phyloP scores from a whole-genome alignment of 2,113 vertebrate genomes.

The Ochotona princeps region DNA sequence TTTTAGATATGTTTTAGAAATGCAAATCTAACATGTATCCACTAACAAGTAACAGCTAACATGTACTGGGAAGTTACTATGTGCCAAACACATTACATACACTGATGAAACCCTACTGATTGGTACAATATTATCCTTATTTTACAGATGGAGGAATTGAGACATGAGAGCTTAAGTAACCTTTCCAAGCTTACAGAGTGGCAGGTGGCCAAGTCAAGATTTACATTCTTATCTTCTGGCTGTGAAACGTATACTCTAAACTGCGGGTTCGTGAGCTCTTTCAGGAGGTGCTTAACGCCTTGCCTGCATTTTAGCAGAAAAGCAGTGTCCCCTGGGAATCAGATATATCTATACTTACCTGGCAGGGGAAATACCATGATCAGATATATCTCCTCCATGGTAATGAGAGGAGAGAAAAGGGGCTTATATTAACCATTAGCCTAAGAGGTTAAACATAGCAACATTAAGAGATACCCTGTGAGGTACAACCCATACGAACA shows the following conservation, averaged over 20 bases:
- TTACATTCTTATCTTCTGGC: conserved; percentile 29
- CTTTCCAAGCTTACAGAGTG: conserved; percentile 33
- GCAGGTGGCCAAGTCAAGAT: conserved; percentile 31
- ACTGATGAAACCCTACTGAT: conserved; percentile 50
- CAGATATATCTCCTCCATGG: neutral
- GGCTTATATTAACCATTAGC: conserved; percentile 26
- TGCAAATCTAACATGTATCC: no score
- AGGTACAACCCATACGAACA: conserved; percentile 36
- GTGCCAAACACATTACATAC: conserved; percentile 4
- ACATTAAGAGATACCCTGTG: neutral
- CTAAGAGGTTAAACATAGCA: conserved; percentile 1
- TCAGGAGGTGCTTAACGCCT: conserved; percentile 38
- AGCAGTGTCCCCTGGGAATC: neutral
- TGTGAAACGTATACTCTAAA: conserved; percentile 17
- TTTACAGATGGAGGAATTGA: conserved; percentile 43
- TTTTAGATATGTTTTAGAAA: conserved; percentile 53
- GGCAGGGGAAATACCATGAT: no score
- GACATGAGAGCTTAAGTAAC: conserved; percentile 25
- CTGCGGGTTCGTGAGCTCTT: conserved; percentile 25
- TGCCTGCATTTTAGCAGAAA: conserved; percentile 55
- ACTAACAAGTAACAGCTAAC: conserved; percentile 59
- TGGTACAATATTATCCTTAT: conserved; percentile 27
- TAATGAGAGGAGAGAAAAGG: conserved; percentile 57
- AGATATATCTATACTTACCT: conserved; percentile 37
- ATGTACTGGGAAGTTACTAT: conserved; percentile 52